Percentiles rank a stretch among this genome's conserved stretches.
phyloP scores from a whole-genome alignment of 2,888 invertebrate species.

The Caenorhabditis sp. region DNA sequence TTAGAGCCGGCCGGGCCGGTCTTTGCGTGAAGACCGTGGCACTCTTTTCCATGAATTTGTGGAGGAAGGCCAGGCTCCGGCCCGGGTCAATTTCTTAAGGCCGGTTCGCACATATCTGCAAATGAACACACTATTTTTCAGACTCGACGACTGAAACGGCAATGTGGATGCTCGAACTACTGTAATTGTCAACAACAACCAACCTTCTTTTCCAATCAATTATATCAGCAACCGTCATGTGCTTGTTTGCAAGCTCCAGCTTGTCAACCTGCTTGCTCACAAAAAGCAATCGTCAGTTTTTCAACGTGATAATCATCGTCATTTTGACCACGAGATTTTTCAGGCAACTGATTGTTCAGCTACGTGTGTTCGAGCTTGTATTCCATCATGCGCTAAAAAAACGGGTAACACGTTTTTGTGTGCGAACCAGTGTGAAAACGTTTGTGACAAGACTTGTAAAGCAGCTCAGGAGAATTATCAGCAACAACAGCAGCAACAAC shows the following conservation, averaged over 20 bases:
- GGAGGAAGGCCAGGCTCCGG: no score
- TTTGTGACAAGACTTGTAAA: slow-evolving; percentile 44
- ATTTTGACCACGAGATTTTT: no score
- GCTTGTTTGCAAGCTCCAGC: slow-evolving; percentile 47
- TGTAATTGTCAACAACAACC: slow-evolving; percentile 50
- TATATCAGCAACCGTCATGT: slow-evolving; percentile 34
- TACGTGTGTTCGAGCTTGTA: slow-evolving; percentile 47
- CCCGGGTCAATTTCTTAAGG: no score
- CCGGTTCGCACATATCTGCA: no score
- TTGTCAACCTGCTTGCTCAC: slow-evolving; percentile 44
- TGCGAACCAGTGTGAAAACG: slow-evolving; percentile 38
- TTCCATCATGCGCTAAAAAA: slow-evolving; percentile 40
- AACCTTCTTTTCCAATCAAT: slow-evolving; percentile 21
- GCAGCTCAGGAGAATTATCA: slow-evolving; percentile 16
- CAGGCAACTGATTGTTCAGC: slow-evolving; percentile 45
- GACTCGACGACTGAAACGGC: slow-evolving; percentile 45
- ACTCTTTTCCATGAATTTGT: no score
- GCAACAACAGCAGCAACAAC: background rate
- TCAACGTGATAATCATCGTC: no score
- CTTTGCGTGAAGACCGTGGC: no score
- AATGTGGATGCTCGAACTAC: slow-evolving; percentile 51
- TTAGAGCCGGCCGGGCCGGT: no score
- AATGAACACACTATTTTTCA: slow-evolving; percentile 15
- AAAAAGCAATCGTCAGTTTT: slow-evolving; percentile 39
- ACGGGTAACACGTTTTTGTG: slow-evolving; percentile 43